A percentile compares a stretch with the other conserved stretches of the same genome.
Conservation (phyloP, 2,888 invertebrate genomes). For the Aphrophora alni region DNA sequence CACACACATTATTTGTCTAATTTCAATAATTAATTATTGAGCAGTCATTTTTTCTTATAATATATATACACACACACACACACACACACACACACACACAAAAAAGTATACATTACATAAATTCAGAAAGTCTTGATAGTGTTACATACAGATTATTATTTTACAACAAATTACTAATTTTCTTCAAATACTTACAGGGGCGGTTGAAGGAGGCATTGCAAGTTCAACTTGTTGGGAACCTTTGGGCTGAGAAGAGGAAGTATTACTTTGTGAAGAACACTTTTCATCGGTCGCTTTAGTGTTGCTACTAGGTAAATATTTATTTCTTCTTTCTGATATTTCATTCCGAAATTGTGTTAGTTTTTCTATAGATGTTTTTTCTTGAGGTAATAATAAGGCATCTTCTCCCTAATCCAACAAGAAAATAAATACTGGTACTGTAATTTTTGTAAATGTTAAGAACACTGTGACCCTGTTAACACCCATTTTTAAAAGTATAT, state of each 20-base stretch:
- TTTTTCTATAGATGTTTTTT: slow-evolving; percentile 28
- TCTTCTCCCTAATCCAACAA: slow-evolving; percentile 30
- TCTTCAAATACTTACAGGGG: slow-evolving; percentile 11
- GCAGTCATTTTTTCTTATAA: no score
- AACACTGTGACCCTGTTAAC: no score
- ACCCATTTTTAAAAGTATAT: no score
- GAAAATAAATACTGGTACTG: neutral
- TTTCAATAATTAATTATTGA: no score
- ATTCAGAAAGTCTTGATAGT: no score
- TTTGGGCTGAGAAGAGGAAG: neutral
- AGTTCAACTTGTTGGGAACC: neutral
- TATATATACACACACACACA: no score
- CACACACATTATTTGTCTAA: no score
- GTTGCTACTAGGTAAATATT: neutral
- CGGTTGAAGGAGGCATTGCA: neutral
- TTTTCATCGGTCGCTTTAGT: neutral
- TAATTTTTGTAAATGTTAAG: no score
- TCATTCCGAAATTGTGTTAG: slow-evolving; percentile 33
- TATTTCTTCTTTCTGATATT: slow-evolving; percentile 28
- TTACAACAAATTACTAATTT: no score
- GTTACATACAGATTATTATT: no score
- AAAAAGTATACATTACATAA: no score
- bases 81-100: no score
- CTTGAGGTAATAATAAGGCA: slow-evolving; percentile 38
- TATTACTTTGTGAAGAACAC: neutral